phyloP scores from a whole-genome alignment of 2,888 invertebrate genomes.

The Hirtodrosophila trivittata region DNA sequence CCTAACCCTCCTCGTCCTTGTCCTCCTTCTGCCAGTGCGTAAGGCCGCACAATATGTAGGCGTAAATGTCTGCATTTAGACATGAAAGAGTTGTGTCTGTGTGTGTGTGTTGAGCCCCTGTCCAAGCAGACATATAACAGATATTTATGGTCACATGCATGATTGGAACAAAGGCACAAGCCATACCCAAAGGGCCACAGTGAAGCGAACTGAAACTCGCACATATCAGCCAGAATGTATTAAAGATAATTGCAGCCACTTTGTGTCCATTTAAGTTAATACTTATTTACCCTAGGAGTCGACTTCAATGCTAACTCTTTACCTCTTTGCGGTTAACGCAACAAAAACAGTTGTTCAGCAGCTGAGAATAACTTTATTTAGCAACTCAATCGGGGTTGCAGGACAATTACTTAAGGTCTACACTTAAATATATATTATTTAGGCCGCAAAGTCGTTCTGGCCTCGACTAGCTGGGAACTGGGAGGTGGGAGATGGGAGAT shows the following conservation, averaged over 20 bases:
- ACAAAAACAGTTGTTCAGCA: no score
- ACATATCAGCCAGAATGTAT: constrained; percentile 15
- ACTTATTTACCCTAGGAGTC: not conserved
- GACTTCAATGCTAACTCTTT: not conserved
- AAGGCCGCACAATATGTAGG: constrained; percentile 53
- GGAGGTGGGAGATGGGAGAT: no score
- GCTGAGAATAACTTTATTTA: no score
- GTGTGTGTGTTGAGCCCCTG: constrained; percentile 6
- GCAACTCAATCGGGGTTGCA: no score
- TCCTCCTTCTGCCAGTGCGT: constrained; percentile 33
- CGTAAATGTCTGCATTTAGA: constrained; percentile 65
- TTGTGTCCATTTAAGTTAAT: constrained; percentile 24
- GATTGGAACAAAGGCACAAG: constrained; percentile 34
- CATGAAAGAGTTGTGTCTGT: constrained; percentile 44
- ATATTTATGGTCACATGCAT: constrained; percentile 50
- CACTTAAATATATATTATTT: no score
- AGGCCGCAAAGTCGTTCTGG: no score
- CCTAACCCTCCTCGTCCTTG: constrained; percentile 1
- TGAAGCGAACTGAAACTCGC: constrained; percentile 19
- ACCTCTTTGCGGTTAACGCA: no score
- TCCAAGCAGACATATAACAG: constrained; percentile 16
- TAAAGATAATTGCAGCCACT: constrained; percentile 39
- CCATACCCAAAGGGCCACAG: not conserved
- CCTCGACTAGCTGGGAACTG: no score
- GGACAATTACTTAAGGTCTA: no score